A percentile compares a stretch with the other conserved stretches of the same genome.
phyloP scores from a whole-genome alignment of 2,888 invertebrate species.

The Parnassius smintheus region DNA sequence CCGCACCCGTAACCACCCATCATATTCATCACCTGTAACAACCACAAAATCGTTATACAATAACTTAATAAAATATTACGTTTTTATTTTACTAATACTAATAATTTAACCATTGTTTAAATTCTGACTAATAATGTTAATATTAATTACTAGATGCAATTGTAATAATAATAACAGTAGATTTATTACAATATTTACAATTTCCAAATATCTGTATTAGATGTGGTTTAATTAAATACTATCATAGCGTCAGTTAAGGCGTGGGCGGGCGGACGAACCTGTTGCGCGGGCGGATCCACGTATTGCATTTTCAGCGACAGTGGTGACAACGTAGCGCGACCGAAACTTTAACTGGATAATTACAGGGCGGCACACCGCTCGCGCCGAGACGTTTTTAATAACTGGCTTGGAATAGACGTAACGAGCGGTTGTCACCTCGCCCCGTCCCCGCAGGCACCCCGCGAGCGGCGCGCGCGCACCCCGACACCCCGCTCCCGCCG shows the following conservation, averaged over 20 bases:
- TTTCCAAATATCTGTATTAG: not conserved
- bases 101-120: too few relatives aligned
- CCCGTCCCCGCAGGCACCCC: conserved; percentile 58
- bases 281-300: conserved; percentile 77
- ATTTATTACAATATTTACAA: not conserved
- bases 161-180: too few relatives aligned
- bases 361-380: conserved; percentile 80
- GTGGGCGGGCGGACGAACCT: conserved; percentile 74
- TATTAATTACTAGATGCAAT: too few relatives aligned
- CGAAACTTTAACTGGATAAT: conserved; percentile 76
- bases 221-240: conserved; percentile 23
- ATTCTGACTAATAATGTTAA: too few relatives aligned
- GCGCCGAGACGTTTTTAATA: conserved; percentile 82
- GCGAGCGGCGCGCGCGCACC: conserved; percentile 56
- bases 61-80: too few relatives aligned
- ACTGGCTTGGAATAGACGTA: conserved; percentile 81
- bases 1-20: conserved; percentile 69
- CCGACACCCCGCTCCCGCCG: conserved; percentile 41
- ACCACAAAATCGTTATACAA: not conserved
- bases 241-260: conserved; percentile 41
- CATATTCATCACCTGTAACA: conserved; percentile 74
- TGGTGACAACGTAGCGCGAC: conserved; percentile 71
- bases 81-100: too few relatives aligned
- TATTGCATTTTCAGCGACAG: conserved; percentile 75
- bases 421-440: conserved; percentile 80